Evolutionary conservation across 1,140 invertebrate species (phyloP).

Genomic region (Pseudomyrmex concolor): DNA sequence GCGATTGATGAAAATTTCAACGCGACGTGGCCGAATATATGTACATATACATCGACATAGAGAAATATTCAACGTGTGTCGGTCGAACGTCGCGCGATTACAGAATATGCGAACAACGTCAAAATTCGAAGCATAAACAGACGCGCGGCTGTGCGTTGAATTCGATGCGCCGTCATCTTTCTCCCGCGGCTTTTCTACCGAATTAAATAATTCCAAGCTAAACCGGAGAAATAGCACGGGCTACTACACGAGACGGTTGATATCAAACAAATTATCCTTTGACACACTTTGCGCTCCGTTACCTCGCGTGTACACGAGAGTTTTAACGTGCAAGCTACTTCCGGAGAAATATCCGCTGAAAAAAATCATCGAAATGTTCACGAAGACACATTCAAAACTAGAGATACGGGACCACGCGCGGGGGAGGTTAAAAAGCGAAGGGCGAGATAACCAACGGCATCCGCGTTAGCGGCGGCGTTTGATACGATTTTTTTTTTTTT

Average conservation of each 20-base stretch:
- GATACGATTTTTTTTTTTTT: constrained; percentile 30
- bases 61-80: background rate
- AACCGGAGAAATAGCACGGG: too few relatives aligned
- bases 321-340: background rate
- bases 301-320: too few relatives aligned
- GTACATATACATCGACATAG: background rate
- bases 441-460: constrained; percentile 44
- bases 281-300: too few relatives aligned
- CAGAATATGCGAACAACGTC: background rate
- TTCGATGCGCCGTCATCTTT: background rate
- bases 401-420: background rate
- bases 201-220: too few relatives aligned
- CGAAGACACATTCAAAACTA: background rate
- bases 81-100: background rate
- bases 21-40: background rate
- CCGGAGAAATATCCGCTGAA: background rate
- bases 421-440: background rate
- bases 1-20: constrained; percentile 43
- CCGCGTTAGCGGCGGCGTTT: constrained; percentile 40
- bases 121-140: background rate
- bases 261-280: too few relatives aligned
- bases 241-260: too few relatives aligned
- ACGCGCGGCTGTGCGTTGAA: background rate
- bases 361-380: background rate
- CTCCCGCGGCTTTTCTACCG: background rate